These are phyloP conservation scores for Caenorhabditis angaria DNA, from an alignment of 2,888 invertebrate species.

Conservation along the genomic window DNA sequence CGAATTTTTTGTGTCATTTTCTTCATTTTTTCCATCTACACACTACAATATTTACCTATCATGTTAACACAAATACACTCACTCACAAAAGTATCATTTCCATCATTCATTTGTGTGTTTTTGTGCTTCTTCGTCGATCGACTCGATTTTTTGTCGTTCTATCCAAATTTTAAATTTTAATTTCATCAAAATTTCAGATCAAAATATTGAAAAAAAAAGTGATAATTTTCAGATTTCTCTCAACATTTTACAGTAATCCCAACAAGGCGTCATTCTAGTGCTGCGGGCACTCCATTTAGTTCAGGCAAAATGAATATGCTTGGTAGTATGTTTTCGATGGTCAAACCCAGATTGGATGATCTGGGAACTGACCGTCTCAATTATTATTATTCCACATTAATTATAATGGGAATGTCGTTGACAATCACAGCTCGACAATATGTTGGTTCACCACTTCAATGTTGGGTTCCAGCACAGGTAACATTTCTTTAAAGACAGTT, in stretches of 20 bases:
- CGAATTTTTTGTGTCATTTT: too few relatives aligned
- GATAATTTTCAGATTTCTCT: constrained; percentile 3
- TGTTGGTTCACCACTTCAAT: constrained; percentile 70
- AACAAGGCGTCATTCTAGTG: constrained; percentile 6
- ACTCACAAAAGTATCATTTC: constrained; percentile 4
- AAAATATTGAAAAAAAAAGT: neutral
- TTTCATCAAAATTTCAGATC: neutral
- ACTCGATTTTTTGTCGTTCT: neutral
- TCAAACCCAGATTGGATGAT: constrained; percentile 53
- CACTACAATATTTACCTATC: neutral
- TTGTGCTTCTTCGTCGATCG: neutral
- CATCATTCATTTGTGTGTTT: neutral
- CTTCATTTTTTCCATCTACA: neutral
- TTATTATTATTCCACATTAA: constrained; percentile 68
- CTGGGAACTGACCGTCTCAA: constrained; percentile 64
- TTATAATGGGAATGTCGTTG: constrained; percentile 60
- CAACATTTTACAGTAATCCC: constrained; percentile 1
- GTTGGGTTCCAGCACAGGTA: constrained; percentile 69
- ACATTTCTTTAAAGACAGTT: too few relatives aligned
- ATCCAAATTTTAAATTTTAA: too few relatives aligned
- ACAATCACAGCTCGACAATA: constrained; percentile 66
- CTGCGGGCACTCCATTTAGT: constrained; percentile 21
- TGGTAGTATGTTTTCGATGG: constrained; percentile 46
- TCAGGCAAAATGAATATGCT: constrained; percentile 44
- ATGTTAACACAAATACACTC: neutral